These are phyloP conservation scores for Aythya baeri DNA, from an alignment of 2,113 vertebrate species.

Conservation along the genomic window DNA sequence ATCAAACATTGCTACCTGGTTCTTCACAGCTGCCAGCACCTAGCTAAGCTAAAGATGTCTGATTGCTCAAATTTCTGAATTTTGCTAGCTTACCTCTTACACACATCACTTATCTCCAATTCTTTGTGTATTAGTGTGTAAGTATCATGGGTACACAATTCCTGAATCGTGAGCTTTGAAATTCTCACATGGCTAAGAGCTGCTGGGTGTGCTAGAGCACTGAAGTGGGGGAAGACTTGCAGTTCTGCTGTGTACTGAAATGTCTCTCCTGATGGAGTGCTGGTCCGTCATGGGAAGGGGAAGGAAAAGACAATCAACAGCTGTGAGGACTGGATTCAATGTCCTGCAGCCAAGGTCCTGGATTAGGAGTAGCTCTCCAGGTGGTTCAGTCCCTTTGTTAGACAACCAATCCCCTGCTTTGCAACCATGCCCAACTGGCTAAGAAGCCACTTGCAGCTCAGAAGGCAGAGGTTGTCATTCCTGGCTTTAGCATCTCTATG, in stretches of 20 bases:
- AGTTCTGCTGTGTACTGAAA: background rate
- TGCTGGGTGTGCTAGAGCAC: background rate
- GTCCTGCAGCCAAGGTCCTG: background rate
- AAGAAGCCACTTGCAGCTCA: background rate
- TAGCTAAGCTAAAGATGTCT: background rate
- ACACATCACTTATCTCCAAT: accelerated
- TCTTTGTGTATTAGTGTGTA: background rate
- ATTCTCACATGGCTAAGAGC: background rate
- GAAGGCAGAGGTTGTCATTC: background rate
- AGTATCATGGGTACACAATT: background rate
- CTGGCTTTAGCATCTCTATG: background rate
- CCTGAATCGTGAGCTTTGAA: background rate
- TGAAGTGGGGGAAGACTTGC: background rate
- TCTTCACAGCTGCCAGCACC: background rate
- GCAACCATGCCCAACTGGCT: background rate
- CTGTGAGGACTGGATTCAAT: background rate
- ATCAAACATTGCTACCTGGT: background rate
- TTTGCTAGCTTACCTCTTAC: background rate
- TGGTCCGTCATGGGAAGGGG: background rate
- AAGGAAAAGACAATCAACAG: background rate
- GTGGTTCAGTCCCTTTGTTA: background rate
- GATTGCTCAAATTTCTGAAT: background rate
- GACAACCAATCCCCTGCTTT: accelerated
- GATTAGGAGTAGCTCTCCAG: background rate
- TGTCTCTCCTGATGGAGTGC: background rate